These are phyloP conservation scores for Chrysodeixis includens DNA, from an alignment of 2,888 invertebrate genomes.

Conservation along the genomic window DNA sequence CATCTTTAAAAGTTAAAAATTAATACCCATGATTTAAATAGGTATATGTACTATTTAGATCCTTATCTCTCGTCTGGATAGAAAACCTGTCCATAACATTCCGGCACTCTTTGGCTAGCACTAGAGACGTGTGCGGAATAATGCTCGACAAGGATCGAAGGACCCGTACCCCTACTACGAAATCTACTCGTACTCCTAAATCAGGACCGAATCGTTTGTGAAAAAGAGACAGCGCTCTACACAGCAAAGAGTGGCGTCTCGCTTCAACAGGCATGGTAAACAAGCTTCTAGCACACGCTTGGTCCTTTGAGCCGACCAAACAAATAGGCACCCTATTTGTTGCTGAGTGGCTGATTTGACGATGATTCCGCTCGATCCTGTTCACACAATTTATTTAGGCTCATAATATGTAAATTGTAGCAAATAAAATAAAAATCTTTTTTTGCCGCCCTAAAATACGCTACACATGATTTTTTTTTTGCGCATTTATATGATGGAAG, in stretches of 20 bases:
- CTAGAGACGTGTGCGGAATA: neutral
- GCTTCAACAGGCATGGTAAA: no score
- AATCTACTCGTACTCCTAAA: no score
- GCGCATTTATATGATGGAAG: no score
- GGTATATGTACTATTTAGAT: no score
- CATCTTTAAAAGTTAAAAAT: no score
- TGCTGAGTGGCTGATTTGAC: neutral
- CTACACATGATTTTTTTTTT: no score
- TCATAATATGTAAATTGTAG: neutral
- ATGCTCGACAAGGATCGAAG: slow-evolving; percentile 11
- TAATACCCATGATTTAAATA: no score
- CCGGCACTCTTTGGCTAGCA: neutral
- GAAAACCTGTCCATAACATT: neutral
- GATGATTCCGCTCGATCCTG: neutral
- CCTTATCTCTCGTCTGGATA: no score
- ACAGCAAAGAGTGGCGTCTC: no score
- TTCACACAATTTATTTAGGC: slow-evolving; percentile 1
- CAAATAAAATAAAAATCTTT: neutral
- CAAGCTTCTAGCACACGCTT: no score
- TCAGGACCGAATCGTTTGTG: no score
- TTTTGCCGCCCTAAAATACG: neutral
- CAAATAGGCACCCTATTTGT: slow-evolving; percentile 3
- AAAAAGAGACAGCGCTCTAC: no score
- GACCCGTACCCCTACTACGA: neutral
- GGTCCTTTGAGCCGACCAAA: neutral